These are phyloP conservation scores for Meteorus cinctellus DNA, from an alignment of 2,888 invertebrate species.

Conservation along the genomic window DNA sequence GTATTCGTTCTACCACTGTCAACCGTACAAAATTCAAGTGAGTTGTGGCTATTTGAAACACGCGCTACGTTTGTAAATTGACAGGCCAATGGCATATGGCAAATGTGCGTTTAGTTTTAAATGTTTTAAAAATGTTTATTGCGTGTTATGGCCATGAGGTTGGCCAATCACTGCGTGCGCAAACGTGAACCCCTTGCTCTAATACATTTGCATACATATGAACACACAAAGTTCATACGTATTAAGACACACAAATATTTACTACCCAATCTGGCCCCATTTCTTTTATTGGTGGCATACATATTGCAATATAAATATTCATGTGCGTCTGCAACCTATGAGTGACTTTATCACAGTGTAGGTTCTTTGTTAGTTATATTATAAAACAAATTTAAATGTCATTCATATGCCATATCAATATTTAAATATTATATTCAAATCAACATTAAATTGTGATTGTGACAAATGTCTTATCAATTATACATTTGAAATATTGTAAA, in stretches of 20 bases:
- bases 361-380: no score
- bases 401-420: no score
- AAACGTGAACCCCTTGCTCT: not conserved
- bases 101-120: constrained; percentile 28
- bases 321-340: not conserved
- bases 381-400: no score
- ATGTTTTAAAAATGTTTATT: constrained; percentile 12
- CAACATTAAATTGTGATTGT: not conserved
- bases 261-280: constrained; percentile 69
- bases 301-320: constrained; percentile 18
- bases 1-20: constrained; percentile 45
- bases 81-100: constrained; percentile 60
- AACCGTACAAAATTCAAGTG: constrained; percentile 5
- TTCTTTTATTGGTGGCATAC: constrained; percentile 67
- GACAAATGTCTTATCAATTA: no score
- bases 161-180: constrained; percentile 52
- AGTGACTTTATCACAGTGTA: no score
- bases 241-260: constrained; percentile 45
- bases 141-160: constrained; percentile 50
- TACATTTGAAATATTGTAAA: no score
- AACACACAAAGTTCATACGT: constrained; percentile 47
- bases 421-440: not conserved
- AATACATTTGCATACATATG: constrained; percentile 37
- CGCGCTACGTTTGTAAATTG: constrained; percentile 61
- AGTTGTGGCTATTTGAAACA: constrained; percentile 21